Percentiles rank a stretch among this genome's conserved stretches.
These are phyloP conservation scores for Drosophila niveifrons DNA, from an alignment of 2,888 invertebrate species.

Conservation along the genomic window DNA sequence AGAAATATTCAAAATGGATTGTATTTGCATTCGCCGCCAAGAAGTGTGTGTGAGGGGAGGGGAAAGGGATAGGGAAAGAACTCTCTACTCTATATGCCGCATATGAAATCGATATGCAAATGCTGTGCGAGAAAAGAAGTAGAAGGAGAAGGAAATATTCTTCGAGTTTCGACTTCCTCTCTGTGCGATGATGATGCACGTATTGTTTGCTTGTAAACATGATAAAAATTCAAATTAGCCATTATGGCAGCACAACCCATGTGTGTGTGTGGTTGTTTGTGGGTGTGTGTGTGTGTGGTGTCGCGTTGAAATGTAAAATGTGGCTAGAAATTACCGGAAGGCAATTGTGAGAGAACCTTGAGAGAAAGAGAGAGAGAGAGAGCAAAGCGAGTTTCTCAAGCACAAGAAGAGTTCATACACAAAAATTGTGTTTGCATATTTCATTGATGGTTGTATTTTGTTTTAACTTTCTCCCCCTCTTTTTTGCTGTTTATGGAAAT, in stretches of 20 bases:
- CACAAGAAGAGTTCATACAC: slow-evolving; percentile 38
- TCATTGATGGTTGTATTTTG: slow-evolving; percentile 36
- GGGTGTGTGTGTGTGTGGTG: slow-evolving; percentile 28
- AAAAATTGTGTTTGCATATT: slow-evolving; percentile 62
- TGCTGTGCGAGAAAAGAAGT: slow-evolving; percentile 54
- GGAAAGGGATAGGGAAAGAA: neutral
- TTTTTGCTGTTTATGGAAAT: slow-evolving; percentile 17
- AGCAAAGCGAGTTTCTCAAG: slow-evolving; percentile 3
- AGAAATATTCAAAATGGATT: slow-evolving; percentile 66
- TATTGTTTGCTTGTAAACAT: slow-evolving; percentile 81
- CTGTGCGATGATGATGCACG: slow-evolving; percentile 72
- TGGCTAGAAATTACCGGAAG: slow-evolving; percentile 72
- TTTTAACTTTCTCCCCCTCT: neutral
- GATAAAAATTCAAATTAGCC: slow-evolving; percentile 81
- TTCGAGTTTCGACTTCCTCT: slow-evolving; percentile 45
- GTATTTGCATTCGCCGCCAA: slow-evolving; percentile 54
- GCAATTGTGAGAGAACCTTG: slow-evolving; percentile 48
- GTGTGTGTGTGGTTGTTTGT: slow-evolving; percentile 32
- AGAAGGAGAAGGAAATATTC: slow-evolving; percentile 6
- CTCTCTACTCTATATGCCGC: slow-evolving; percentile 48
- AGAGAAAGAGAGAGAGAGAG: slow-evolving; percentile 13
- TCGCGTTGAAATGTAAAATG: slow-evolving; percentile 74
- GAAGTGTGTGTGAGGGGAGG: neutral
- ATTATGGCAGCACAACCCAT: slow-evolving; percentile 62
- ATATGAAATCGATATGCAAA: slow-evolving; percentile 80